These are phyloP conservation scores for Protophormia terraenovae DNA, from an alignment of 2,888 invertebrate genomes.

Conservation along the genomic window DNA sequence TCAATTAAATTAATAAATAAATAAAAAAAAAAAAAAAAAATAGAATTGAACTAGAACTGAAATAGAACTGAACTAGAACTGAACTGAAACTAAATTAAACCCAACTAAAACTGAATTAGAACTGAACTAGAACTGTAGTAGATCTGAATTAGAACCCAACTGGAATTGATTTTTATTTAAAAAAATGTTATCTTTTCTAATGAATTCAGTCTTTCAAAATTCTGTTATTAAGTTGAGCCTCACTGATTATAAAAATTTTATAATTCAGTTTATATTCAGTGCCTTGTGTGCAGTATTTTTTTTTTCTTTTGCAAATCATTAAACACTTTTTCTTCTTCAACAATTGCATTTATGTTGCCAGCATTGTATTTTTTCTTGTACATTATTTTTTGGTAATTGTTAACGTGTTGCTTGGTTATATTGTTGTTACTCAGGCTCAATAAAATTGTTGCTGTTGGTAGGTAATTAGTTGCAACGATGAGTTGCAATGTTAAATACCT, in stretches of 20 bases:
- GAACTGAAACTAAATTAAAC: too few relatives aligned
- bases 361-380: constrained; percentile 7
- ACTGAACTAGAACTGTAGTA: too few relatives aligned
- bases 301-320: constrained; percentile 39
- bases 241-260: constrained; percentile 4
- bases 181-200: too few relatives aligned
- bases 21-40: too few relatives aligned
- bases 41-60: too few relatives aligned
- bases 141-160: too few relatives aligned
- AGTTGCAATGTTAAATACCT: constrained; percentile 49
- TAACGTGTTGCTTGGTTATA: constrained; percentile 31
- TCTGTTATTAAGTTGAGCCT: constrained; percentile 12
- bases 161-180: too few relatives aligned
- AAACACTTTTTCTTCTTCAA: constrained; percentile 22
- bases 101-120: too few relatives aligned
- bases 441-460: constrained; percentile 13
- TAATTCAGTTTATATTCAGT: background rate
- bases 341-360: background rate
- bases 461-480: constrained; percentile 66
- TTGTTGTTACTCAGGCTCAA: constrained; percentile 45
- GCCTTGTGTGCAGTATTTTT: constrained; percentile 29
- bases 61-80: too few relatives aligned
- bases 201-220: background rate
- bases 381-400: constrained; percentile 36
- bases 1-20: too few relatives aligned